Base-by-base conservation (phyloP, 2,888 invertebrate genomes). In the Philhelius pedissequus region DNA sequence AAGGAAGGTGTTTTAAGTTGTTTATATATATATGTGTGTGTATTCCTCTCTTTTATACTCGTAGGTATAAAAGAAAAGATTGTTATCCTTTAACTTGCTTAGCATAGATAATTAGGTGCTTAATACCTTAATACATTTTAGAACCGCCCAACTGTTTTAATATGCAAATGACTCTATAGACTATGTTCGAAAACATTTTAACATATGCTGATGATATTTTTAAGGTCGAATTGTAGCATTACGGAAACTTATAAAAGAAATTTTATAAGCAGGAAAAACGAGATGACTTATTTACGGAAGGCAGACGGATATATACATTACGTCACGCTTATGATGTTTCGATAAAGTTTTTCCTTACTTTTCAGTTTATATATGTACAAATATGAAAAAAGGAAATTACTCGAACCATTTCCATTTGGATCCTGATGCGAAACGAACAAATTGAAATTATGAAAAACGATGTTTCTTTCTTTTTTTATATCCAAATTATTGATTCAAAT, bases 91-190 rank as follows among this genome's bases (percentile, higher is more conserved):
- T 66, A 56, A 40, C 48, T 68, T 68, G 38, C 50, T 50, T 15
- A 68, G 50, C 66, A 30, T 58, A 45, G 58, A 75, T 75, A 75
- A 75, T 75, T 75, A 58, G 38, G 45, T 58, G 58, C 56, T 75
- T 75, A 75, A 20, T 48, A 50, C 15, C 56, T 75, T 75, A 75
- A 20, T 48, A 50, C 15, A 40, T 68, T 50, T 68, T 30, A 40
- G 68, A 75, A 20, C 58, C 75, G 18, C 48, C 66, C 68, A 68
- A 66, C 56, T 50, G 66, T 56, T 40, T 15, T 9, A 45, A 58
- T 50, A 75, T 68, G 66, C 38, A 68, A 68, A 68, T 58, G 27
- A 58, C 13, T 32, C 15, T 7, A 40, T 40, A 15, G 15, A n/a
- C 15, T 40, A 8, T 50, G 48, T 50, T 38, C 13, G 13, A 27